phyloP scores from a whole-genome alignment of 2,113 vertebrate genomes.

The Crotalus helleri region DNA sequence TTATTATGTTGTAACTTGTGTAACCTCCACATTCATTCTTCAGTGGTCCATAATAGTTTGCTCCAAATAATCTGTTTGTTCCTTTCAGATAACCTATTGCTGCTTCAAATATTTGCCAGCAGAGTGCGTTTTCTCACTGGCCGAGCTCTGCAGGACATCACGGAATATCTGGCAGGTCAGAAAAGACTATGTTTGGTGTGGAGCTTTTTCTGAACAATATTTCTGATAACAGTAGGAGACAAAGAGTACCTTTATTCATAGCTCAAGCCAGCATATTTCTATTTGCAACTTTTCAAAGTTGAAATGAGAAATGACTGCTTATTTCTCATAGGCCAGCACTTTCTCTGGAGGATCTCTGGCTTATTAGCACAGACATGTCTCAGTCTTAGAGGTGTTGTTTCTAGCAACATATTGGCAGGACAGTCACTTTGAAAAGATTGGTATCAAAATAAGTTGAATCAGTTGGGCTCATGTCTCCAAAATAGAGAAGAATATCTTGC shows the following conservation, averaged over 20 bases:
- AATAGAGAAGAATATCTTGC: not conserved
- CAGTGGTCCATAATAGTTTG: not conserved
- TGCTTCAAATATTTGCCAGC: constrained; percentile 59
- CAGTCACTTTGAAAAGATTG: not conserved
- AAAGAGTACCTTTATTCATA: not conserved
- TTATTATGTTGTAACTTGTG: not conserved
- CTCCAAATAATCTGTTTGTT: constrained; percentile 12
- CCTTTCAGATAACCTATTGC: constrained; percentile 64
- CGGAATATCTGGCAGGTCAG: constrained; percentile 64
- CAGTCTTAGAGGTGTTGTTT: not conserved
- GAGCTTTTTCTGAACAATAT: not conserved
- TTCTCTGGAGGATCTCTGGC: not conserved
- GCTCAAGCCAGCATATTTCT: not conserved
- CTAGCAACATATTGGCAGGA: not conserved
- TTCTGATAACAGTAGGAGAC: not conserved
- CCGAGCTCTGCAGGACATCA: constrained; percentile 58
- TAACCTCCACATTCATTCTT: not conserved
- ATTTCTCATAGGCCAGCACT: not conserved
- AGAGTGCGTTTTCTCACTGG: constrained; percentile 56
- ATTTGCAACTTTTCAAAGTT: not conserved
- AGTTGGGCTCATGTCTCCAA: not conserved
- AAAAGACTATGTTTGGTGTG: not conserved
- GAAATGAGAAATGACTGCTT: not conserved
- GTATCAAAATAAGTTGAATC: not conserved
- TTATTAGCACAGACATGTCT: not conserved